Percentiles rank a stretch among this genome's conserved stretches.
phyloP scores from a whole-genome alignment of 2,888 invertebrate species.

The Silvanus unidentatus region DNA sequence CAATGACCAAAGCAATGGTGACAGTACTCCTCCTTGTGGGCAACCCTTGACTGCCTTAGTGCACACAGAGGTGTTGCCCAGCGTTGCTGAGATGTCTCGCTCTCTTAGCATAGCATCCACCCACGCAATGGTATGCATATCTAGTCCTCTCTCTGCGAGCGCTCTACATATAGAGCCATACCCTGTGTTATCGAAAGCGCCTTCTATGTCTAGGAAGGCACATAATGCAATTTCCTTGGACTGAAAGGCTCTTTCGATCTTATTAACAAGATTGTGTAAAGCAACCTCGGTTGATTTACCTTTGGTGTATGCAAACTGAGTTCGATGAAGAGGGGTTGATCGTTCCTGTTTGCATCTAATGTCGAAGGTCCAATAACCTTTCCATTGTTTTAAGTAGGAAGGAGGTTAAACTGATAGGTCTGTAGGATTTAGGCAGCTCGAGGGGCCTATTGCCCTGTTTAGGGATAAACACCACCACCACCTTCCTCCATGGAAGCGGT shows the following conservation, averaged over 20 bases:
- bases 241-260: conserved; percentile 2
- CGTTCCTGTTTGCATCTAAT: neutral
- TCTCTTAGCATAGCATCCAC: neutral
- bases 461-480: conserved; percentile 10
- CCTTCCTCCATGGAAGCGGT: conserved; percentile 8
- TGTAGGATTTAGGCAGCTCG: conserved; percentile 1
- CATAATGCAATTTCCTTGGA: conserved; percentile 4
- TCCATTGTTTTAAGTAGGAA: conserved; percentile 5
- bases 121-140: neutral
- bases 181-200: conserved; percentile 8
- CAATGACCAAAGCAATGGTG: conserved; percentile 3
- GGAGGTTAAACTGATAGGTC: conserved; percentile 18
- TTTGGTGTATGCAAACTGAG: neutral
- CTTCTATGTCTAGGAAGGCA: conserved; percentile 8
- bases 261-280: conserved; percentile 4
- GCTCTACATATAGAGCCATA: conserved; percentile 6
- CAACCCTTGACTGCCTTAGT: neutral
- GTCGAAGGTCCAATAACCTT: conserved; percentile 1
- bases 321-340: neutral
- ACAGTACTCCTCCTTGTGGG: conserved; percentile 3
- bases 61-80: neutral
- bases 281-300: conserved; percentile 3
- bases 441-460: conserved; percentile 5
- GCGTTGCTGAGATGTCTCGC: neutral
- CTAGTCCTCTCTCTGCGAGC: conserved; percentile 1